phyloP scores from a whole-genome alignment of 2,113 vertebrate species.

The Rhea americana region DNA sequence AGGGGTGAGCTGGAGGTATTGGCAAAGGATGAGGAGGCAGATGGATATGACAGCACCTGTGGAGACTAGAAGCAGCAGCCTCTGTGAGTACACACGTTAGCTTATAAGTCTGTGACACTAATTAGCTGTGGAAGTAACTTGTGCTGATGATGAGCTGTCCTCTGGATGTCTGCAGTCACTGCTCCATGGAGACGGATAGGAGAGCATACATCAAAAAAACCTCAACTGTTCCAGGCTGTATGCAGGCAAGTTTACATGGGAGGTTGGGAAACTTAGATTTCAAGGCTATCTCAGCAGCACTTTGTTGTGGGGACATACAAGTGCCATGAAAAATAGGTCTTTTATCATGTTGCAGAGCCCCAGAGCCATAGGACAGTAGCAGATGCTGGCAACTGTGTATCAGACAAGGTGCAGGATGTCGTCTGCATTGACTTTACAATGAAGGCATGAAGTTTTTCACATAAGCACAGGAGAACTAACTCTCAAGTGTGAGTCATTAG shows the following conservation, averaged over 20 bases:
- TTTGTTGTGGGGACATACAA: neutral
- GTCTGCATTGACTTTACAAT: neutral
- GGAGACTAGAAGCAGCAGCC: neutral
- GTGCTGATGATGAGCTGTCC: neutral
- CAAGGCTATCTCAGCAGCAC: neutral
- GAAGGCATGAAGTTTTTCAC: conserved; percentile 30
- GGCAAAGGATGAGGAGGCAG: neutral
- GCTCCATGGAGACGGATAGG: neutral
- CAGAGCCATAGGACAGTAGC: accelerated
- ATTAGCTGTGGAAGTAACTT: neutral
- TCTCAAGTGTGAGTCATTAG: neutral
- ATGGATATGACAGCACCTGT: neutral
- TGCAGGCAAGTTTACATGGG: neutral
- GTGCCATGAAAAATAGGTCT: neutral
- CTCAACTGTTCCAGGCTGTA: neutral
- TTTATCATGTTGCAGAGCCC: neutral
- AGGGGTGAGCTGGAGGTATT: neutral
- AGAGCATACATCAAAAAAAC: accelerated
- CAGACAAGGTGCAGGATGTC: neutral
- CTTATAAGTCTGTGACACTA: neutral
- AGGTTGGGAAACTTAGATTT: accelerated
- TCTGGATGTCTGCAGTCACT: neutral
- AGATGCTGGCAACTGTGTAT: neutral
- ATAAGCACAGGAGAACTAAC: neutral
- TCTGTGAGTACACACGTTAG: neutral